Evolutionary conservation across 2,113 vertebrate species (phyloP), one percentile per base, ranked within the genome.

Genomic region (Mellivora capensis): DNA sequence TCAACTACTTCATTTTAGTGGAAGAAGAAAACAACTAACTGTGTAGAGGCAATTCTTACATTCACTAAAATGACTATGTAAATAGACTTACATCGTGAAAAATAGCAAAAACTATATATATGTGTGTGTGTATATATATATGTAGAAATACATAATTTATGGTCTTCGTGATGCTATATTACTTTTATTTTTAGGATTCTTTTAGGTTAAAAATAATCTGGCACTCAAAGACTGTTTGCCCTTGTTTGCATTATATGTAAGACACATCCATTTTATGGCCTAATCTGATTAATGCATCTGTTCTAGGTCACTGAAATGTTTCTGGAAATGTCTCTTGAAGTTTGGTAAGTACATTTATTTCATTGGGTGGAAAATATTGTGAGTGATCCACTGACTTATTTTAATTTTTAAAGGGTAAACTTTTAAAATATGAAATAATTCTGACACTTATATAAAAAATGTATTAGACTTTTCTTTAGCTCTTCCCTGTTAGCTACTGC

Each of bases 251-350:
- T 44, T 61, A 14, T 52, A 64, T 74, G 49, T 52, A 83, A 52
- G 5, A 54, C 47, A 64, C 18, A 90, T 77, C 17, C 64, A 21
- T 76, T 93, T 92, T 62, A 67, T 90, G 71, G 54, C 27, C 59
- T 96, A 96, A 98, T 62, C 0, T 18, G 76, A 52, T 85, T 97
- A 64, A 84, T 95, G 8, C 96, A 59, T 96, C 47, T 96, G 97
- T 62, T 97, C 98, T 98, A 99, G 99, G 99, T 99, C 95, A 99
- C 99, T 95, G 99, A 99, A 98, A 99, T 99, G 91, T 98, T 98
- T 98, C 98, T 99, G 97, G 99, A 99, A 97, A 98, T 99, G 98
- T 99, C 97, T 34, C 98, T 99, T 98, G 99, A 99, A 98, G 99
- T 99, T 93, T 99, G 99, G 99, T 99, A 99, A 94, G 99, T 99